phyloP scores from a whole-genome alignment of 2,797 vertebrate species.

The Eulemur rubriventer region DNA sequence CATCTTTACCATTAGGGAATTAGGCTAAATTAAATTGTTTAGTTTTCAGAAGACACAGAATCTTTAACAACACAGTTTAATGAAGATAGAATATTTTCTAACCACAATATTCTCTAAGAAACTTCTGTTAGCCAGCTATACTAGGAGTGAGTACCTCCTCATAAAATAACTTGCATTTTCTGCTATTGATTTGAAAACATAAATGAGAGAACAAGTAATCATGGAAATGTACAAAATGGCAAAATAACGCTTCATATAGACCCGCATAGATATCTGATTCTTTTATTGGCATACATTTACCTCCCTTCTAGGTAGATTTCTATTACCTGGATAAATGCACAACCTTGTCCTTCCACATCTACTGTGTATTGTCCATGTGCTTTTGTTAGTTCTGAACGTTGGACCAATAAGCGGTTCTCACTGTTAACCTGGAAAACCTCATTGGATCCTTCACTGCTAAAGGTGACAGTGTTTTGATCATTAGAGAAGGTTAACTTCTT shows the following conservation, averaged over 20 bases:
- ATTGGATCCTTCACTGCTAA: background rate
- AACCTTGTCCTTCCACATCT: conserved; percentile 68
- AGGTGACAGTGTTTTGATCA: conserved; percentile 23
- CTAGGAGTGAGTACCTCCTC: background rate
- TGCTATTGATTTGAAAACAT: background rate
- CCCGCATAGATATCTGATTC: background rate
- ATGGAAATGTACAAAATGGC: background rate
- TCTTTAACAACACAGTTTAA: background rate
- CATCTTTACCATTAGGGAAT: background rate
- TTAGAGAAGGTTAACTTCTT: conserved; percentile 56
- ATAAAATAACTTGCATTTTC: background rate
- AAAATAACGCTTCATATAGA: background rate
- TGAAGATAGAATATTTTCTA: background rate
- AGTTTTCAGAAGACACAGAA: background rate
- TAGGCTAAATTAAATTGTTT: background rate
- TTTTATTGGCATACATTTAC: background rate
- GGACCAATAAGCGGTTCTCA: conserved; percentile 70
- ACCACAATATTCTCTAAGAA: background rate
- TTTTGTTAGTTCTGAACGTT: conserved; percentile 21
- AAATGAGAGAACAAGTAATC: background rate
- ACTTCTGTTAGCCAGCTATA: background rate
- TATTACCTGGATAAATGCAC: conserved; percentile 76
- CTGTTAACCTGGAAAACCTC: conserved; percentile 59
- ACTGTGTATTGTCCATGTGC: conserved; percentile 28
- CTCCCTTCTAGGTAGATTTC: background rate